Evolutionary conservation across 2,113 vertebrate species (phyloP), one percentile per base, ranked within the genome.

Genomic region (Erpornis zantholeuca): DNA sequence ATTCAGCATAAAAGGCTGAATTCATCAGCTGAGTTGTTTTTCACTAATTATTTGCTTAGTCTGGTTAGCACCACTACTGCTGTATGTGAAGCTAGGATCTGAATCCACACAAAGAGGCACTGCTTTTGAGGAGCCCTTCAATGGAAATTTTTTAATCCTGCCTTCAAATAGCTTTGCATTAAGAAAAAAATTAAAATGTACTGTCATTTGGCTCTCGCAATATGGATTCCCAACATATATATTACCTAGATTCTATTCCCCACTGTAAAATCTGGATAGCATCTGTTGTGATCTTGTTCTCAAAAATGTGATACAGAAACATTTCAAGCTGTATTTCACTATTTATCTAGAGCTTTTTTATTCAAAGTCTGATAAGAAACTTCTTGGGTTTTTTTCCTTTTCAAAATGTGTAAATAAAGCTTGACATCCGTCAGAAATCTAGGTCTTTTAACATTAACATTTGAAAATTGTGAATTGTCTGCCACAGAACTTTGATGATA

Each of bases 391-490:
- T 54, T 70, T 27, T 82, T 93, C 57, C 59, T 71, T 95, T 90
- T 86, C 76, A 36, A 92, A 96, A 91, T 20, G 10, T 97, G 35
- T 88, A 96, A 95, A 90, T 92, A 96, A 97, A 96, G 42, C 90
- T 95, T 95, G 72, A 45, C 59, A 95, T 96, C 85, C 96, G 40
- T 91, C 84, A 97, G 94, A 91, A 96, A 93, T 93, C 60, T 94
- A 94, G 75, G 78, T 93, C 90, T 97, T 78, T 91, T 89, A 73
- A 92, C 81, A 88, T 91, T 96, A 96, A 96, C 79, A 89, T 97
- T 97, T 96, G 89, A 96, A 97, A 97, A 94, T 91, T 95, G 60
- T 81, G 87, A 96, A 95, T 95, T 65, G 86, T 90, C 82, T 96
- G 76, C 79, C 88, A 35, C 71, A 42, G 60, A 96, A 97, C 92